A percentile compares a stretch with the other conserved stretches of the same genome.
phyloP scores from a whole-genome alignment of 2,888 invertebrate genomes.

The Saturnia japonica region DNA sequence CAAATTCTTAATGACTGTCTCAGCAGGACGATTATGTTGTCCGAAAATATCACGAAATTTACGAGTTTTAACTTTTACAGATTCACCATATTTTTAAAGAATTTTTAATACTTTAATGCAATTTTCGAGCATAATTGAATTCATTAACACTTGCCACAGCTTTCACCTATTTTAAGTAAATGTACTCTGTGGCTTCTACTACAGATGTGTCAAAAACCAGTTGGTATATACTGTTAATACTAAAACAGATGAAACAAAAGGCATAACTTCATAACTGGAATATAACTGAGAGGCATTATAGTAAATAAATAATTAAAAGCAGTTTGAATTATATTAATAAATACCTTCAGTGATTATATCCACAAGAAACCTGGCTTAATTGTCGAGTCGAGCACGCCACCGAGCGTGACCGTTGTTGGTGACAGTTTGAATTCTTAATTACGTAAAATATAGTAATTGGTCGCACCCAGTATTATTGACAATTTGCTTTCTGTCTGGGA shows the following conservation, averaged over 20 bases:
- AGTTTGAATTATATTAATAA: conserved; percentile 9
- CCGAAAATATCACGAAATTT: too few relatives aligned
- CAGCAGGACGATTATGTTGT: too few relatives aligned
- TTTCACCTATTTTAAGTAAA: too few relatives aligned
- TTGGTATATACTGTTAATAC: too few relatives aligned
- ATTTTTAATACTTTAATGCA: too few relatives aligned
- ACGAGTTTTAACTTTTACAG: too few relatives aligned
- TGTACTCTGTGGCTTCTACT: too few relatives aligned
- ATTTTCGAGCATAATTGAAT: too few relatives aligned
- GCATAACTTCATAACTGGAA: neutral
- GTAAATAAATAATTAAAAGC: conserved; percentile 11
- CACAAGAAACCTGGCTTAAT: conserved; percentile 56
- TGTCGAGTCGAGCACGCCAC: conserved; percentile 58
- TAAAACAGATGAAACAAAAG: neutral
- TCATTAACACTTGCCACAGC: too few relatives aligned
- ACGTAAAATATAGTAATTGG: conserved; percentile 56
- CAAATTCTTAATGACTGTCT: too few relatives aligned
- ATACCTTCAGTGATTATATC: conserved; percentile 31
- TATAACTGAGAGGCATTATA: neutral
- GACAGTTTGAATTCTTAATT: conserved; percentile 65
- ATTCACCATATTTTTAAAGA: too few relatives aligned
- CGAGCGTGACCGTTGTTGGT: conserved; percentile 58
- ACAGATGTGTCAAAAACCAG: too few relatives aligned
- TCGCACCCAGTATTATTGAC: conserved; percentile 32
- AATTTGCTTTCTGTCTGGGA: conserved; percentile 33